Evolutionary conservation across 1,140 invertebrate genomes (phyloP).

Genomic region (Drosophila asahinai): DNA sequence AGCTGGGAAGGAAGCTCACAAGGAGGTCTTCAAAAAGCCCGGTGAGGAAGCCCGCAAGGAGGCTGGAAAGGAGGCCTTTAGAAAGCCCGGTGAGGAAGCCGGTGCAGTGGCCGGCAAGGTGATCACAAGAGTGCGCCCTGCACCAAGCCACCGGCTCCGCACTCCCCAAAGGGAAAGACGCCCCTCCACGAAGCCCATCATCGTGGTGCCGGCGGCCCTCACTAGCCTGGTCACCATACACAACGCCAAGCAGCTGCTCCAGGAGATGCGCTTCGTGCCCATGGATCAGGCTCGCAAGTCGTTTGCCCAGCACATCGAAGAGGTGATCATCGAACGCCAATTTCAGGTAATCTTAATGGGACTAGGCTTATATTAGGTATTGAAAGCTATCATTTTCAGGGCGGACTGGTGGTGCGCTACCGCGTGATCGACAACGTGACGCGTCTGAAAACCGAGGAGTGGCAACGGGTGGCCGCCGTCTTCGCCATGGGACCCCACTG

Average conservation of each 20-base stretch:
- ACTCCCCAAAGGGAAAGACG: slow-evolving; percentile 86
- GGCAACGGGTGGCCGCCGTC: slow-evolving; percentile 99
- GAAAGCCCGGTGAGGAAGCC: not conserved
- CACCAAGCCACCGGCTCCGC: not conserved
- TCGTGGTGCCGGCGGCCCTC: slow-evolving; percentile 97
- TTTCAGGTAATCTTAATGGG: slow-evolving; percentile 85
- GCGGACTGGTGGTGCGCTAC: slow-evolving; percentile 91
- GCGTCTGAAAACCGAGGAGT: slow-evolving; percentile 95
- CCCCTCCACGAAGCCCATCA: slow-evolving; percentile 96
- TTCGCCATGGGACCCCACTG: slow-evolving; percentile 99
- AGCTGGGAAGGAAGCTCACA: not conserved
- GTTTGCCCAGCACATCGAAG: slow-evolving; percentile 94
- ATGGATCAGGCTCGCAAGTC: slow-evolving; percentile 94
- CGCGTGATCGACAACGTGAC: slow-evolving; percentile 97
- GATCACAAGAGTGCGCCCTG: not conserved
- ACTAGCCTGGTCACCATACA: slow-evolving; percentile 98
- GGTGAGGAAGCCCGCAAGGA: not conserved
- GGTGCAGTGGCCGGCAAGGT: not conserved
- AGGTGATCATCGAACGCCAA: slow-evolving; percentile 88
- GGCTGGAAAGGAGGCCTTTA: too few species aligned
- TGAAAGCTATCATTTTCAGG: slow-evolving; percentile 3
- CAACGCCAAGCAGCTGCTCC: slow-evolving; percentile 97
- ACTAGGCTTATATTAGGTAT: too few species aligned
- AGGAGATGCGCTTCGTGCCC: slow-evolving; percentile 95
- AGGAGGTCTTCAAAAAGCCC: too few species aligned